These are phyloP conservation scores for Chaetura pelagica DNA, from an alignment of 2,113 vertebrate genomes.

Conservation along the genomic window DNA sequence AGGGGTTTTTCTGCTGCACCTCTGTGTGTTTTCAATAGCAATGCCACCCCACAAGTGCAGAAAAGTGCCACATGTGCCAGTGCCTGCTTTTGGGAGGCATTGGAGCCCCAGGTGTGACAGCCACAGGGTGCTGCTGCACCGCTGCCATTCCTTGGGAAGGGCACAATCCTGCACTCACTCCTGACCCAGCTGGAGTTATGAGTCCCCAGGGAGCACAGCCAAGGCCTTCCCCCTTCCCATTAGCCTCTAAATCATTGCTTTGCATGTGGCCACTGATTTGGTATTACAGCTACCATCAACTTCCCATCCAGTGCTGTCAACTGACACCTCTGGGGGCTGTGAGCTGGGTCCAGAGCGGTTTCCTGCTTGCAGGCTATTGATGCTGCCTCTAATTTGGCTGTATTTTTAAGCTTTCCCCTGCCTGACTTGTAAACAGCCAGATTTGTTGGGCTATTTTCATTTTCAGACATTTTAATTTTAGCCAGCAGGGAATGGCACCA, in stretches of 20 bases:
- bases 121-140: neutral
- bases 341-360: neutral
- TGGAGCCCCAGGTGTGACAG: neutral
- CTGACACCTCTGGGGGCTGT: conserved; percentile 35
- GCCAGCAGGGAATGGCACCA: neutral
- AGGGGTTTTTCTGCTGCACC: neutral
- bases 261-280: neutral
- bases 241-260: neutral
- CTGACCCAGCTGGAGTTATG: neutral
- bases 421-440: neutral
- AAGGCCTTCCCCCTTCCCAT: conserved; percentile 8
- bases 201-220: neutral
- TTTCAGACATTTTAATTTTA: neutral
- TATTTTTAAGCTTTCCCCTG: neutral
- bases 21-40: neutral
- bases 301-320: neutral
- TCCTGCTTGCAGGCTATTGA: neutral
- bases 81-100: neutral
- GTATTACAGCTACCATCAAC: neutral
- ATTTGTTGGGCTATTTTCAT: neutral
- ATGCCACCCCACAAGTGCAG: neutral
- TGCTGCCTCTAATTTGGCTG: neutral
- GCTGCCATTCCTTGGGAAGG: neutral
- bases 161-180: neutral
- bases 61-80: neutral